Base-by-base conservation (phyloP, 2,113 vertebrate species). In the Salvelinus namaycush region DNA sequence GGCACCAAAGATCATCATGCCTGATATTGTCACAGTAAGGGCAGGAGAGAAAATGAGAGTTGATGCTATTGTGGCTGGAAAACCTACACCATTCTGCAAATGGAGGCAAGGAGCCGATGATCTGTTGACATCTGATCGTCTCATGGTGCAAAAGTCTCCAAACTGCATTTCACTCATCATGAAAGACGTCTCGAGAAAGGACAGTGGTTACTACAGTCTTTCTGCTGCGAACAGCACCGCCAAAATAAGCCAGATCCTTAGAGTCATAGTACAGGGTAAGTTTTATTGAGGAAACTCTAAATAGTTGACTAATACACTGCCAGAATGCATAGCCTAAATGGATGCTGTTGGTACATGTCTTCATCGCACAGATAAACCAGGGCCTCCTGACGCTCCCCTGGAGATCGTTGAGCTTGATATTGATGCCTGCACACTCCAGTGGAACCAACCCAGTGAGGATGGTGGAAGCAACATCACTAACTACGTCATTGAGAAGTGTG, bases 401-500 rank as follows among this genome's bases (percentile, higher is more conserved):
- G 95, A 96, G 86, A 94, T 98, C 90, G 90, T 95, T 31, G 98
- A 99, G 29, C 93, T 93, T 81, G 97, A 99, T 14, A 95, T 95
- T 0, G 97, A 99, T 80, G 93, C 95, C 9, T 99, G 98, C 88
- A 94, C 95, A 5, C 93, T 99, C 67, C 91, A 96, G 5, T 99
- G 98, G 98, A 96, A 98, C 84, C 92, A 94, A 24, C 97, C 98
- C 65, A 93, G 95, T 22, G 97, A 99, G 87, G 96, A 99, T 48
- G 98, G 98, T 62, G 98, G 98, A 83, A 99, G 97, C 86, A 95
- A 94, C 84, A 98, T 99, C 86, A 99, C 97, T 68, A 99, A 96
- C 88, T 99, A 99, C 73, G 88, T 99, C 44, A 95, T 99, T 83
- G 98, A 99, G 84, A 98, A 97, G 83, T 99, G 97, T 89, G 97